Conservation (phyloP, 2,113 vertebrate genomes). For the Eudyptes chrysolophus region DNA sequence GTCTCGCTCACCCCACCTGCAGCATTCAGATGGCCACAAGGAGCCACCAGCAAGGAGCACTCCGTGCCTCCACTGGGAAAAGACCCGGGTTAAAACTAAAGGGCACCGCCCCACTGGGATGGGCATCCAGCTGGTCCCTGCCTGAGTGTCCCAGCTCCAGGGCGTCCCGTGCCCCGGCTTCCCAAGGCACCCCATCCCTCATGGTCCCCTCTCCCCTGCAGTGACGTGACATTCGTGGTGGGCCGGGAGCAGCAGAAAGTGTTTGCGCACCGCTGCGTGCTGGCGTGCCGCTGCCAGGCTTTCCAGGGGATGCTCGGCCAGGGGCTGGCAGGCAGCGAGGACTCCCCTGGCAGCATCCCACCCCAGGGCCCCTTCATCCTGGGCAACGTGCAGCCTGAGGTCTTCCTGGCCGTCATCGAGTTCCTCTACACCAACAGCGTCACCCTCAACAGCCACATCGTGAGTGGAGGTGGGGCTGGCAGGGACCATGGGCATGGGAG, state of each 20-base stretch:
- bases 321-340: not conserved
- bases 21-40: not conserved
- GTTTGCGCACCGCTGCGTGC: slow-evolving; percentile 79
- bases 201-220: not conserved
- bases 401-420: slow-evolving; percentile 79
- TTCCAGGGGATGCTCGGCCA: slow-evolving; percentile 73
- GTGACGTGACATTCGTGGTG: slow-evolving; percentile 80
- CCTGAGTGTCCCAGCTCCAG: not conserved
- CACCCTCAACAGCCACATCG: slow-evolving; percentile 70
- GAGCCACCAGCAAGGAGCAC: not conserved
- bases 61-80: not conserved
- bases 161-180: not conserved
- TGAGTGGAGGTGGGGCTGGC: slow-evolving; percentile 58
- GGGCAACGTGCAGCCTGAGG: slow-evolving; percentile 73
- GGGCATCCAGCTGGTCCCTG: not conserved
- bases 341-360: not conserved
- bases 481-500: not conserved
- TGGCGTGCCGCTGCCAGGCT: slow-evolving; percentile 76
- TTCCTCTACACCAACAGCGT: slow-evolving; percentile 82
- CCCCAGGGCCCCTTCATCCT: slow-evolving; percentile 67
- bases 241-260: slow-evolving; percentile 77
- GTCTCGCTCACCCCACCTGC: fast-evolving
- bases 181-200: not conserved
- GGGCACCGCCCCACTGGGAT: fast-evolving
- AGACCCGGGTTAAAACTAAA: not conserved